Percentiles rank a stretch among this genome's conserved stretches.
These are phyloP conservation scores for Trichacis sp. DNA, from an alignment of 2,888 invertebrate genomes.

Conservation along the genomic window DNA sequence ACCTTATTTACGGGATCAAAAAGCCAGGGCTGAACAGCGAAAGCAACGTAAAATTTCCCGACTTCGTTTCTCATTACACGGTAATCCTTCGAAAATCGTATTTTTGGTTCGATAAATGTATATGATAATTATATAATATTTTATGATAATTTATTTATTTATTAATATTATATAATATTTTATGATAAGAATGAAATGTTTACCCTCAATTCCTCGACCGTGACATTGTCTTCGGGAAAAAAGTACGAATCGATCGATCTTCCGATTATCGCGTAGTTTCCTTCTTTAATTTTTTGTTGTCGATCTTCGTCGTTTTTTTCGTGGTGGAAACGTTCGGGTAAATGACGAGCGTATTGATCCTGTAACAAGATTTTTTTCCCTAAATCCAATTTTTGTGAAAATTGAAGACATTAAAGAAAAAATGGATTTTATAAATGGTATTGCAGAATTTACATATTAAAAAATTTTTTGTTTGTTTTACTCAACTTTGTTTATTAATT, in stretches of 20 bases:
- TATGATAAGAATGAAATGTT: too few species aligned
- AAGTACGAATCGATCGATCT: slow-evolving; percentile 52
- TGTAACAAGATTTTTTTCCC: slow-evolving; percentile 27
- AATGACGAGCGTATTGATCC: slow-evolving; percentile 49
- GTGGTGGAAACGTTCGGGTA: slow-evolving; percentile 44
- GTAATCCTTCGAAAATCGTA: slow-evolving; percentile 51
- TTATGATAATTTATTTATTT: too few species aligned
- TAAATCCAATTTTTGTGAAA: slow-evolving; percentile 4
- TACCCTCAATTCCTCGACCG: slow-evolving; percentile 51
- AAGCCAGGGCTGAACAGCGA: slow-evolving; percentile 61
- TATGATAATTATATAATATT: too few species aligned
- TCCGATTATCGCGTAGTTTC: slow-evolving; percentile 57
- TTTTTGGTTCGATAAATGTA: too few species aligned
- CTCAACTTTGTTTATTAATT: too few species aligned
- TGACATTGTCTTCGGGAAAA: slow-evolving; percentile 53
- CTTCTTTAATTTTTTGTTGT: slow-evolving; percentile 43
- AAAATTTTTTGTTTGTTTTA: too few species aligned
- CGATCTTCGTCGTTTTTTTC: slow-evolving; percentile 35
- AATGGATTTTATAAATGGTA: too few species aligned
- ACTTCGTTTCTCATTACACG: slow-evolving; percentile 55
- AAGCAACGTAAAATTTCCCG: slow-evolving; percentile 51
- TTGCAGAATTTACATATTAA: too few species aligned
- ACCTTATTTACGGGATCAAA: slow-evolving; percentile 55
- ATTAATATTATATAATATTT: too few species aligned
- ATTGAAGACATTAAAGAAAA: too few species aligned